Conservation (phyloP, 1,140 invertebrate genomes). For the Neotoxoptera formosana region DNA sequence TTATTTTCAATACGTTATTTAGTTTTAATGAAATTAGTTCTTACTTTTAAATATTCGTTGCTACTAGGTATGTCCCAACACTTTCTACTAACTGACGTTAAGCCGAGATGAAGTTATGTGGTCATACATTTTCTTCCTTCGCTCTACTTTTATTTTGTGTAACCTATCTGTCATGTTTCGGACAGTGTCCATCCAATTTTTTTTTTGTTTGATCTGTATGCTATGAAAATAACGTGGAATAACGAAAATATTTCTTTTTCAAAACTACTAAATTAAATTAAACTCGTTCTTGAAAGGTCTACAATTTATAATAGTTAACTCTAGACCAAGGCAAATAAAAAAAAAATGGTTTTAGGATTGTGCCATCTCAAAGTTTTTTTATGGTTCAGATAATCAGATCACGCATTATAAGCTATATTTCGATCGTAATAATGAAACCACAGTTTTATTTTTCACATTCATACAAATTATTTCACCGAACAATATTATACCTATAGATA, state of each 20-base stretch:
- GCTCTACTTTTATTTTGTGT: neutral
- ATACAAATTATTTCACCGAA: neutral
- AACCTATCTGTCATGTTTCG: neutral
- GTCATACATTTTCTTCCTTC: conserved; percentile 4
- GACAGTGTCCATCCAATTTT: neutral
- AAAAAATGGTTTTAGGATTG: neutral
- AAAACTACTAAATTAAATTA: conserved; percentile 4
- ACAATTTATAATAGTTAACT: neutral
- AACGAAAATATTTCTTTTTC: neutral
- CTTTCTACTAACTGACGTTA: neutral
- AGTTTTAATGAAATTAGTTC: neutral
- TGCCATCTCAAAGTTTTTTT: neutral
- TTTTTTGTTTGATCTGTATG: neutral
- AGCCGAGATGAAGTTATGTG: neutral
- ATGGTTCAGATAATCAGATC: neutral
- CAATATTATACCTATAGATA: neutral
- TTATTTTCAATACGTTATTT: neutral
- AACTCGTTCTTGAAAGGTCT: neutral
- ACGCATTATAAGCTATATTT: neutral
- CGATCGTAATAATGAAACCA: neutral
- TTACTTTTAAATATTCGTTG: conserved; percentile 2
- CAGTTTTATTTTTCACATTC: neutral
- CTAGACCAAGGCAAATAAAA: neutral
- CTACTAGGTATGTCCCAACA: neutral
- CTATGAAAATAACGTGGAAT: neutral